Percentiles rank a stretch among this genome's conserved stretches.
Evolutionary conservation across 2,113 vertebrate species (phyloP).

Genomic region (Dolichotis patagonum): DNA sequence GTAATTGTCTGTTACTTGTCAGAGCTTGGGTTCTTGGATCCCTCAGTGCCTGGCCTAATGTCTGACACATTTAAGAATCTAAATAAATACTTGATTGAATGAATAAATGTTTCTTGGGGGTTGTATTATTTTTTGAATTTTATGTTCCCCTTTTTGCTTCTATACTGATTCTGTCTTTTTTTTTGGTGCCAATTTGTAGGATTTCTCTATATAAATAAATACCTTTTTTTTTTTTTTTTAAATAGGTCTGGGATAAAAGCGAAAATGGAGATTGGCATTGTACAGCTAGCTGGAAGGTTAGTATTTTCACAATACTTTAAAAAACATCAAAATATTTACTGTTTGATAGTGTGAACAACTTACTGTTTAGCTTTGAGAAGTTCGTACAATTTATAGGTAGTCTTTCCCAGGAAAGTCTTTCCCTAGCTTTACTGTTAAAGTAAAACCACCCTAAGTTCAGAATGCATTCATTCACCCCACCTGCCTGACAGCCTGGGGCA

Average conservation of each 20-base stretch:
- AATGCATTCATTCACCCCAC: not conserved
- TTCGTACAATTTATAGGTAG: not conserved
- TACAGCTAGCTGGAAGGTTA: conserved; percentile 99
- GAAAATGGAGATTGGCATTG: conserved; percentile 98
- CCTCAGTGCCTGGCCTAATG: not conserved
- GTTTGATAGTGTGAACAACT: conserved; percentile 23
- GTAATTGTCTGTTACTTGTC: not conserved
- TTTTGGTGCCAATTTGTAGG: conserved; percentile 35
- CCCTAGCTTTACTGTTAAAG: conserved; percentile 40
- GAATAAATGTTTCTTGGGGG: not conserved
- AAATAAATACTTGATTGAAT: not conserved
- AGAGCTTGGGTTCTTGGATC: not conserved
- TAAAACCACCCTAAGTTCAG: not conserved
- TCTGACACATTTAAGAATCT: not conserved
- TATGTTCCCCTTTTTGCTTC: not conserved
- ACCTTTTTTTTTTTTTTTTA: conserved; percentile 68
- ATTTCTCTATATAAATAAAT: conserved; percentile 7
- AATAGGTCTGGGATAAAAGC: conserved; percentile 98
- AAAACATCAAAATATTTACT: conserved; percentile 48
- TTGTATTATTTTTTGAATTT: conserved; percentile 9
- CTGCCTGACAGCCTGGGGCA: not conserved
- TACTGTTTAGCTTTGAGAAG: conserved; percentile 20
- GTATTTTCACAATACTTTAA: conserved; percentile 60
- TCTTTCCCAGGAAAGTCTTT: conserved; percentile 40
- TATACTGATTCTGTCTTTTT: not conserved